Percentiles rank a stretch among this genome's conserved stretches.
Evolutionary conservation across 2,797 vertebrate species (phyloP).

Genomic region (Molossus molossus): DNA sequence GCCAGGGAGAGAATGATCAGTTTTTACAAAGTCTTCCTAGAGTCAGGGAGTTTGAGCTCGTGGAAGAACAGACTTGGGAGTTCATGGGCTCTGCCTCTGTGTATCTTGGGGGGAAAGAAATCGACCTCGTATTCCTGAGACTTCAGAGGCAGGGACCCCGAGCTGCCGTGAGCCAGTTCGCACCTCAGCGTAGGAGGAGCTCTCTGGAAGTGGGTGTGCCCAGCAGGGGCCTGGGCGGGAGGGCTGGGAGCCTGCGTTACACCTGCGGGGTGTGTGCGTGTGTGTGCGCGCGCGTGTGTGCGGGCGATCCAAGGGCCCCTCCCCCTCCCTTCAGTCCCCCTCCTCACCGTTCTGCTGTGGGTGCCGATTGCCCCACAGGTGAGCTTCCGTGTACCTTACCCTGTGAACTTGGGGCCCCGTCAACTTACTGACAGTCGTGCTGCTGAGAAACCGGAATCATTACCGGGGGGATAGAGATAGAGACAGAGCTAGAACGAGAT

Average conservation of each 20-base stretch:
- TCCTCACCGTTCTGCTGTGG: too few species aligned
- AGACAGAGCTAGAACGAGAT: too few species aligned
- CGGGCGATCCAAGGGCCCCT: too few species aligned
- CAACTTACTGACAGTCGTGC: neutral
- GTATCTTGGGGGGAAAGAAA: neutral
- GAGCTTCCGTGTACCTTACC: too few species aligned
- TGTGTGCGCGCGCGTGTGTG: too few species aligned
- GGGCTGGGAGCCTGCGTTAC: too few species aligned
- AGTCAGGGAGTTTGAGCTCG: neutral
- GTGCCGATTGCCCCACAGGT: too few species aligned
- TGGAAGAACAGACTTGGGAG: neutral
- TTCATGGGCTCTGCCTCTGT: neutral
- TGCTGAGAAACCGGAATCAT: neutral
- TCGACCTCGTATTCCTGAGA: neutral
- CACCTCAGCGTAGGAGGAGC: neutral
- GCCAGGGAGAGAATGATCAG: neutral
- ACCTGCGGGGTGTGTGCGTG: too few species aligned
- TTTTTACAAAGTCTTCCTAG: neutral
- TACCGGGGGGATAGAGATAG: neutral
- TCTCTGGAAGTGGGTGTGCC: neutral
- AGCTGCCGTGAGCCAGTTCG: neutral
- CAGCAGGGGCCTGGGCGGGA: neutral
- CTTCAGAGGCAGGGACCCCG: neutral
- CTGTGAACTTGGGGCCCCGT: neutral
- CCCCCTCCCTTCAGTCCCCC: too few species aligned